Base-by-base conservation (phyloP, 1,140 invertebrate genomes). In the Elymnias hypermnestra region DNA sequence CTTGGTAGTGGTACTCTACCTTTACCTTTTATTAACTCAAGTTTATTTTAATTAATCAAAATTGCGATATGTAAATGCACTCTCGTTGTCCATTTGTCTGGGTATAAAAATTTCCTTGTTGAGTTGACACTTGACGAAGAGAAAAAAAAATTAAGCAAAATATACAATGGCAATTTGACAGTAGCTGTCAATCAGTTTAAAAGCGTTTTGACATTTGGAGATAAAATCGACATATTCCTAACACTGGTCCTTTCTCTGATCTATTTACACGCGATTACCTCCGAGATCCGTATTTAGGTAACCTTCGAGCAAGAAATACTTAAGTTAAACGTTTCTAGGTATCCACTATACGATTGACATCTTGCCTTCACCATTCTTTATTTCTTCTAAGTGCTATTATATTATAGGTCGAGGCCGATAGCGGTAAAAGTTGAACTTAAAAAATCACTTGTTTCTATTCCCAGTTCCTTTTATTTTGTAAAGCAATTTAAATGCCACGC, bases 291-390 rank as follows among this genome's bases (percentile, higher is more conserved):
- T 37, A 31, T 38, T 43, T 40, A 25, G 40, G 33, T 44, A 52
- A 45, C 49, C 49, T 52, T 52, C 42, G 26, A 26, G 39, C 35
- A 44, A 15, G 29, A 33, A 49, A 44, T 38, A 35, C 13, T 39
- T 18, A 39, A 45, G 21, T 40, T 44, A 51, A 51, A 23, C 12
- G 17, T 52, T 21, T 52, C 37, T 40, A 40, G 29, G 49, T 52
- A 52, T 36, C 36, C 28, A 44, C 40, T 37, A 38, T 14, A 9
- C 40, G 49, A 52, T 52, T 45, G 49, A 52, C 49, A 45, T 52
- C 49, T 45, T 52, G 21, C 49, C 36, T 52, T 52, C 36, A 40
- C 41, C 28, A 35, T 45, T 52, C 28, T 45, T 52, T 50, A n/a
- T 21, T 21, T 52, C 44, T 45, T 33, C 38, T 50, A 10, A 42